Base-by-base conservation (phyloP, 2,888 invertebrate species). In the Leucophora obtusa region DNA sequence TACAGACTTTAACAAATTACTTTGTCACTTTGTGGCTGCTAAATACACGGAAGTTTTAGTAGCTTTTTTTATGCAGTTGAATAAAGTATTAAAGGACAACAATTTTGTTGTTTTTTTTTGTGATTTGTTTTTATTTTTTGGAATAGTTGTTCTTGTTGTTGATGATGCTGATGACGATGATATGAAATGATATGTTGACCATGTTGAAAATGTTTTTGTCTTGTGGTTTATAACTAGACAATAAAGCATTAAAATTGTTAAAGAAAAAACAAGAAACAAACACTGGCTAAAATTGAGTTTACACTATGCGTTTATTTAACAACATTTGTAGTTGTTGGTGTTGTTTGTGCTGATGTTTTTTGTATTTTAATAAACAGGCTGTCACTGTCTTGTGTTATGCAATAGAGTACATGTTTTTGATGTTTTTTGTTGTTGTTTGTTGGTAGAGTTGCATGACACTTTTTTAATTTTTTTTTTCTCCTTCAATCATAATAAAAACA, bases 1-100 rank as follows among this genome's bases (percentile, higher is more conserved):
- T 77, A 50, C 73, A 69, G 80, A 81, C 80, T 81, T 76, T 73
- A 81, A 81, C 81, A 81, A 81, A 81, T 81, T 81, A 77, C 81
- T 81, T 81, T 81, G 81, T 76, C 81, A 81, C 81, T 81, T 38
- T 60, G 60, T 81, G 77, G 81, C 62, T 74, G 71, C 66, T 81
- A 77, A 77, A 81, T 74, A 81, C 77, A 81, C 81, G 81, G 81
- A 81, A 77, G 81, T 74, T 77, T 75, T 66, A 54, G 66, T 54
- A 78, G 54, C 62, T 66, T 50, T 65, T 15, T 0, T 28, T 60
- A 5, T 1, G 33, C 63, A 54, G 28, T 5, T 28, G 11, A 35
- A 14, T 54, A 54, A 65, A 77, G 60, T 77, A 66, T 71, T 71
- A 60, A 59, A 71, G 65, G 43, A 77, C 71, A 66, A 38, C 33